These are phyloP conservation scores for Bombus ignitus DNA, from an alignment of 1,140 invertebrate genomes.

Conservation along the genomic window DNA sequence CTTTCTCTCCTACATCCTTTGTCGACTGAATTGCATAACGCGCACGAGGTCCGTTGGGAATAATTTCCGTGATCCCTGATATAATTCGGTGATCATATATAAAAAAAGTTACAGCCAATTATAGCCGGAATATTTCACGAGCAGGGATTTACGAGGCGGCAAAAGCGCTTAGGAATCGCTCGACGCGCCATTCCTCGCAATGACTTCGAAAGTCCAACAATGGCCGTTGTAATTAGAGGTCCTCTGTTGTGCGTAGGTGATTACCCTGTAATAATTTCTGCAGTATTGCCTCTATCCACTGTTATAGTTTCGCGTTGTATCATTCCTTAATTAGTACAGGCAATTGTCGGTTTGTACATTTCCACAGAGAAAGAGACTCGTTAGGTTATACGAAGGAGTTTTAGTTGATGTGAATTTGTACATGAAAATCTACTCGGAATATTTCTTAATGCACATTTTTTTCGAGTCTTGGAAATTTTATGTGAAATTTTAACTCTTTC, in stretches of 20 bases:
- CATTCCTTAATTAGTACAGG: neutral
- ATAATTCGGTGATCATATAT: slow-evolving; percentile 64
- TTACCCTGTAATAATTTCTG: slow-evolving; percentile 33
- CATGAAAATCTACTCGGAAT: no score
- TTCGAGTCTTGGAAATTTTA: neutral
- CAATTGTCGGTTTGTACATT: neutral
- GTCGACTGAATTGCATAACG: slow-evolving; percentile 49
- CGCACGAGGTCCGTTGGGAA: slow-evolving; percentile 45
- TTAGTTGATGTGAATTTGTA: neutral
- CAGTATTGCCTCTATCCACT: neutral
- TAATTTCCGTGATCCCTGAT: slow-evolving; percentile 57
- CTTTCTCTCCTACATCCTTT: neutral
- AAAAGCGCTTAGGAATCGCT: slow-evolving; percentile 25
- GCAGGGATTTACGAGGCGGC: slow-evolving; percentile 54
- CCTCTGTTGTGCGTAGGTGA: neutral
- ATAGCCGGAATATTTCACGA: slow-evolving; percentile 67
- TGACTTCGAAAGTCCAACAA: slow-evolving; percentile 48
- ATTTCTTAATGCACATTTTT: neutral
- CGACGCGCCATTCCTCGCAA: neutral
- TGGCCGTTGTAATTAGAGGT: slow-evolving; percentile 36
- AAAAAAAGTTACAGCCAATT: slow-evolving; percentile 71
- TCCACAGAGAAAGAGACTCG: neutral
- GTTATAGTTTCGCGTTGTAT: no score
- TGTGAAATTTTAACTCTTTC: neutral
- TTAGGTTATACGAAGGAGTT: neutral